Evolutionary conservation across 2,888 invertebrate genomes (phyloP), one percentile per base, ranked within the genome.

Genomic region (Reticulitermes lucifugus): DNA sequence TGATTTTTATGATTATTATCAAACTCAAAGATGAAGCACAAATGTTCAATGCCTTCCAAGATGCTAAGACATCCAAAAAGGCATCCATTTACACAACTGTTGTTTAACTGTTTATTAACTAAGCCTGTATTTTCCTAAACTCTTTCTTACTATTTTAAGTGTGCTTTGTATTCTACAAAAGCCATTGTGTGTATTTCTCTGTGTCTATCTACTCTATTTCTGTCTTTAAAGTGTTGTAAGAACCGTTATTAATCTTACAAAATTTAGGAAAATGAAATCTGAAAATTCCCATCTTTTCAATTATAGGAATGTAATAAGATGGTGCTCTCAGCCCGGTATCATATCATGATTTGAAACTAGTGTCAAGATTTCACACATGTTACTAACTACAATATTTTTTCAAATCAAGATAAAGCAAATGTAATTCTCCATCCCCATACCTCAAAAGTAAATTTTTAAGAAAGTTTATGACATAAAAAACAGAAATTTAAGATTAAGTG

Each of bases 131-230:
- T 77, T 77, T 77, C 77, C 77, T 77, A 77, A 73, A 43, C 77
- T 77, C 43, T 77, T 77, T 77, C 77, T 77, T 77, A 77, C 77
- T 46, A 77, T 22, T 46, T 77, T 77, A 77, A 77, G 41, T 77
- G 77, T 77, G 77, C 77, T 77, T 75, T 77, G n/a, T 77, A 77
- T n/a, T 77, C 77, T 77, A 77, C 77, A 77, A 77, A 73, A 41
- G 51, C 51, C 46, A 51, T 22, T 77, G 51, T 77, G 46, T 51
- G 51, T 77, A 77, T 51, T 73, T 77, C 77, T 77, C 77, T 77
- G 77, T 77, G 77, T 77, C 51, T 77, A 46, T 77, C 77, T 77
- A 77, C 46, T 77, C n/a, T 46, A 77, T 46, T 46, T 22, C 21
- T 77, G 46, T 46, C 77, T 41, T 41, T 77, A 77, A 21, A n/a